These are phyloP conservation scores for Vicugna pacos DNA, from an alignment of 2,113 vertebrate genomes.

Conservation along the genomic window DNA sequence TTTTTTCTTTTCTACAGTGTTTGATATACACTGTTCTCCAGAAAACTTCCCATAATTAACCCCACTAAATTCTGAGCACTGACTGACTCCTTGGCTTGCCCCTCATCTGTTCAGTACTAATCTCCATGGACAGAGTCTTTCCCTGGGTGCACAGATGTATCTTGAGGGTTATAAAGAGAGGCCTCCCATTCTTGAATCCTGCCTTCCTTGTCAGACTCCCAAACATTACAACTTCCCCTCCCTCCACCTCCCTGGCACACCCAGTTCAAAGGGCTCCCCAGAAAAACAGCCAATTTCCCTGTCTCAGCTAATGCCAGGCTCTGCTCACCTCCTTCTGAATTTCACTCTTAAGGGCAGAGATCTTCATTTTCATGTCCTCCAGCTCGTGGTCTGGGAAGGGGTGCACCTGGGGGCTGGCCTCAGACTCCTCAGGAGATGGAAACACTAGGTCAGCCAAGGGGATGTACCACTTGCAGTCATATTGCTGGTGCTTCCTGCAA, in stretches of 20 bases:
- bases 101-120: background rate
- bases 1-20: background rate
- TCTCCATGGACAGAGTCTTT: background rate
- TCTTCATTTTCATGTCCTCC: conserved; percentile 99
- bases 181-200: background rate
- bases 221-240: background rate
- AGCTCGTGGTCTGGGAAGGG: conserved; percentile 96
- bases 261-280: background rate
- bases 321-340: conserved; percentile 96
- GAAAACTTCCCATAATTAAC: background rate
- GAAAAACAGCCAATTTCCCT: background rate
- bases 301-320: background rate
- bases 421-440: conserved; percentile 94
- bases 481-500: conserved; percentile 95
- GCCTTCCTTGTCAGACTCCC: background rate
- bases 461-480: conserved; percentile 99
- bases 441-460: conserved; percentile 96
- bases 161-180: background rate
- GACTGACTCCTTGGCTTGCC: background rate
- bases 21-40: background rate
- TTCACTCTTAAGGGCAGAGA: conserved; percentile 96
- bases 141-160: background rate
- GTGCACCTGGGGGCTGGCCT: conserved; percentile 94
- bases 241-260: background rate
- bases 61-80: background rate